Base-by-base conservation (phyloP, 2,888 invertebrate genomes). In the Conus canariensis region DNA sequence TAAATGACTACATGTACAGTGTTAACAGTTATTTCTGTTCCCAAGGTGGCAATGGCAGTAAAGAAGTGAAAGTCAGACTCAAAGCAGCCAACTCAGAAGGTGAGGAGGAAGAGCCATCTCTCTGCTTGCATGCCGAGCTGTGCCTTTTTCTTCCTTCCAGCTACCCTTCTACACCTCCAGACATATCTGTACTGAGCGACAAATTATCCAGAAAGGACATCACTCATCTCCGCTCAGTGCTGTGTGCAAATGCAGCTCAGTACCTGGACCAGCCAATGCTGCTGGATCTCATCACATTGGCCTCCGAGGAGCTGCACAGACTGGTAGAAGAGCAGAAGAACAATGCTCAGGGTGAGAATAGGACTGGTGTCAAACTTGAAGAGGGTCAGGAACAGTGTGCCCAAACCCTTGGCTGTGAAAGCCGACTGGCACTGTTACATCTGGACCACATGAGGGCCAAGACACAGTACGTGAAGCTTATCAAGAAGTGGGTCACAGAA, bases 371-470 rank as follows among this genome's bases (percentile, higher is more conserved):
- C 1, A 67, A 58, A 8, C 16, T 19, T 6, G 22, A 7, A 60
- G 67, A 67, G 30, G 45, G 30, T 14, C 12, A 45, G 45, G 25
- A 25, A 67, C 56, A n/a, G 45, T 45, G 22, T 19, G 87, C 22
- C 7, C 30, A 22, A n/a, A 4, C n/a, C 8, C 25, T 6, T 5
- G 64, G 25, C 25, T 12, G n/a, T 12, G 77, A n/a, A 5, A 19
- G 22, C 56, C 80, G 83, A 22, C 22, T 88, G 82, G 87, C 91
- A 82, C 64, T 95, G 58, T 88, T 95, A 58, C 94, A 93, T 59
- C 90, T 95, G 56, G 95, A 95, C 90, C 95, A 95, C 90, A 95
- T 95, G 95, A 90, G 95, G 80, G 93, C 94, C 22, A 94, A 93
- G 85, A 90, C 91, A 8, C 93, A 91, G 87, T 95, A 95, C 87